Evolutionary conservation across 64 coral and sea anemone species (phyloP), one percentile per base, ranked within the genome.

Genomic region (Stylophora pistillata): DNA sequence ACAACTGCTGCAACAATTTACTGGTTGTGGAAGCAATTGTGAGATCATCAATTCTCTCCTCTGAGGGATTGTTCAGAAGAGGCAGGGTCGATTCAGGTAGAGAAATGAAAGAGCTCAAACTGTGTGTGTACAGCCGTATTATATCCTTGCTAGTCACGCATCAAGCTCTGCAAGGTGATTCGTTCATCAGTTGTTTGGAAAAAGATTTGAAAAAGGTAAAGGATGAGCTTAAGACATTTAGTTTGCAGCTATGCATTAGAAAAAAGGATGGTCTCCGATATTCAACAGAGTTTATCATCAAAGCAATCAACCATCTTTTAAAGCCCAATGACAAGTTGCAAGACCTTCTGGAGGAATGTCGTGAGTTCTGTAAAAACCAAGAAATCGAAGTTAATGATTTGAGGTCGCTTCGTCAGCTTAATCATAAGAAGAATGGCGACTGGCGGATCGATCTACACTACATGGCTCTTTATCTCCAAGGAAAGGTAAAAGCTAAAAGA

Each of bases 251-350:
- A 2, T 53, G 69, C 5, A 69, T 25, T 60, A 84, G 52, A 84
- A 84, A 26, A 37, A 84, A 68, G 33, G 80, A 84, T 69, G 11
- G 2, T 37, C n/a, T 84, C 26, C 80, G 80, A 5, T 84, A 84
- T 54, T 84, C 60, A 5, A 52, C 53, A 17, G 80, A 84, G 21
- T 69, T 68, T 6, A 84, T 69, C 61, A 31, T 52, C 5, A 52
- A 20, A 11, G 21, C 80, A 10, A 41, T 53, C 20, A 27, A 21
- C 14, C 37, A 15, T 69, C 80, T 84, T 23, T 27, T 84, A 14
- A 69, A 69, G 1, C 31, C 20, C 4, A 12, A 10, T 12, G 23
- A 84, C 18, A 69, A 37, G 18, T 84, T 55, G n/a, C 32, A 68
- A 13, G 17, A 0, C 11, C 6, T 69, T 31, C 20, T 84, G 23